Evolutionary conservation across 2,113 vertebrate genomes (phyloP).

Genomic region (Trichechus manatus): DNA sequence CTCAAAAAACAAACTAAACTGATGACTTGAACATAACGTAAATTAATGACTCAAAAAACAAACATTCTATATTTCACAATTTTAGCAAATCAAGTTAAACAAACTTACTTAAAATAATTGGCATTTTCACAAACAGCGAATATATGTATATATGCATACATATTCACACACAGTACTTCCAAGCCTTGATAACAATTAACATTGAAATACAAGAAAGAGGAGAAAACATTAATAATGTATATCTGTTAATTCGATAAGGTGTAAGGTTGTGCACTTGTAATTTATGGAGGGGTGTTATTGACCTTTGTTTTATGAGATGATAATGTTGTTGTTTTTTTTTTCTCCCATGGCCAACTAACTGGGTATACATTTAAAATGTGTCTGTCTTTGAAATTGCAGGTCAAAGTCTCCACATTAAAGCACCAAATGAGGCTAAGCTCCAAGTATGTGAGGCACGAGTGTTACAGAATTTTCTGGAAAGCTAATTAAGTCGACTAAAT

Average conservation of each 20-base stretch:
- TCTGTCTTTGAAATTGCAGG: conserved; percentile 13
- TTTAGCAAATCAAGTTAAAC: background rate
- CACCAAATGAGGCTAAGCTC: background rate
- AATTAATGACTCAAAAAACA: background rate
- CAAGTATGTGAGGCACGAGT: background rate
- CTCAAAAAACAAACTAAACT: background rate
- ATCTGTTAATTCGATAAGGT: background rate
- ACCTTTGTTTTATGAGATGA: conserved; percentile 67
- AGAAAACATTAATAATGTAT: background rate
- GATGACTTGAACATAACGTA: background rate
- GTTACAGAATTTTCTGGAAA: conserved; percentile 17
- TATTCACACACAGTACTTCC: background rate
- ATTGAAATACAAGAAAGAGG: conserved; percentile 4
- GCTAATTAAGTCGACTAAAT: background rate
- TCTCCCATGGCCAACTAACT: background rate
- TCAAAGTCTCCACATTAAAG: conserved; percentile 16
- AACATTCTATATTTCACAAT: conserved; percentile 5
- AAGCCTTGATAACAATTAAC: background rate
- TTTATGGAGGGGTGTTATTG: conserved; percentile 3
- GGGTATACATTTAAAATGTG: background rate
- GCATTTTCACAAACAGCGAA: background rate
- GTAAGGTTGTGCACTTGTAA: background rate
- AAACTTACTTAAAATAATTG: conserved; percentile 3
- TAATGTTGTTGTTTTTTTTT: background rate
- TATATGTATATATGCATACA: background rate